phyloP scores from a whole-genome alignment of 1,140 invertebrate genomes.

The Panagrolaimus sp. region DNA sequence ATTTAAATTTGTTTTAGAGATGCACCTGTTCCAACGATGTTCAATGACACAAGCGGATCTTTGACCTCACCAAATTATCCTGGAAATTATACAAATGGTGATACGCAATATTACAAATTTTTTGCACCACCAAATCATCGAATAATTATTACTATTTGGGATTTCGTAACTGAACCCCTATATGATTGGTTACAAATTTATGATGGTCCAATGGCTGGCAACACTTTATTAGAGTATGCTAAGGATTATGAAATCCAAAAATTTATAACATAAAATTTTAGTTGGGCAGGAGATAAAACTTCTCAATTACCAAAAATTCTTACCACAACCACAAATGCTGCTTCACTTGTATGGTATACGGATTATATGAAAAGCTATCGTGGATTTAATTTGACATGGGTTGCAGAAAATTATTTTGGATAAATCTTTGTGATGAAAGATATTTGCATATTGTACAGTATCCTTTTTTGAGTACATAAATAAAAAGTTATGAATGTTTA shows the following conservation, averaged over 20 bases:
- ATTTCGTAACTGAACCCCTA: not conserved
- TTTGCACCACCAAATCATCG: not conserved
- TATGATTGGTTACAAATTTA: conserved; percentile 4
- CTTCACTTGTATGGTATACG: not conserved
- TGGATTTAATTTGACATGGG: not conserved
- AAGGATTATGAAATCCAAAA: no score
- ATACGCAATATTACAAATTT: not conserved
- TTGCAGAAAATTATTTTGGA: not conserved
- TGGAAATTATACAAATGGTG: not conserved
- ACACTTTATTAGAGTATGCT: no score
- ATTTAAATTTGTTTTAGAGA: not conserved
- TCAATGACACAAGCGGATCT: not conserved
- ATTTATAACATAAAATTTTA: not conserved
- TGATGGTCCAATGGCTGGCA: not conserved
- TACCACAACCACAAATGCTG: not conserved
- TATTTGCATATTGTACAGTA: no score
- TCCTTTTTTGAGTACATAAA: no score
- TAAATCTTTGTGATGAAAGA: no score
- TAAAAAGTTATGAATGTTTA: no score
- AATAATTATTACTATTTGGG: not conserved
- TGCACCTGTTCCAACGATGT: not conserved
- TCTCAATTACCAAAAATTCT: not conserved
- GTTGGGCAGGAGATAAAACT: not conserved
- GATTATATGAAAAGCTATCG: not conserved
- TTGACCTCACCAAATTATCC: not conserved